phyloP scores from a whole-genome alignment of 2,113 vertebrate species.

The Bos javanicus region DNA sequence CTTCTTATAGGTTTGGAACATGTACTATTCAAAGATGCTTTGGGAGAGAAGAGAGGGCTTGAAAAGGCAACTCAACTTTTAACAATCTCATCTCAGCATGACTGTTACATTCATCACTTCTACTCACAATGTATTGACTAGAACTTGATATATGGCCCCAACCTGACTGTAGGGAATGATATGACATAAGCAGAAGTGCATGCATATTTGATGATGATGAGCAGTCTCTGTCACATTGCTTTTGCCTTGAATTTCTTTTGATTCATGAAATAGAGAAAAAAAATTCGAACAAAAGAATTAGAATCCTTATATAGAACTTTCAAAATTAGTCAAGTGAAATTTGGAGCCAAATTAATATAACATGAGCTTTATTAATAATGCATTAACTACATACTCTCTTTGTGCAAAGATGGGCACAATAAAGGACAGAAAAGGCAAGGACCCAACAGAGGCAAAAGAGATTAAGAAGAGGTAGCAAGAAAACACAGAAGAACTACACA shows the following conservation, averaged over 20 bases:
- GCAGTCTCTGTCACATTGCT: not conserved
- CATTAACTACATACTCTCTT: not conserved
- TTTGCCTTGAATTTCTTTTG: not conserved
- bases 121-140: not conserved
- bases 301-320: not conserved
- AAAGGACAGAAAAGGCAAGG: not conserved
- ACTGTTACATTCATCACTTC: not conserved
- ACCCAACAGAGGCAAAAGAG: not conserved
- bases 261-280: not conserved
- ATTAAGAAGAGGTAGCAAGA: not conserved
- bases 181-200: not conserved
- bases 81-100: not conserved
- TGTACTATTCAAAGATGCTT: not conserved
- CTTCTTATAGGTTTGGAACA: not conserved
- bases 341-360: not conserved
- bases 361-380: not conserved
- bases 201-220: not conserved
- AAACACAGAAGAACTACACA: not conserved
- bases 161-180: not conserved
- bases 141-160: not conserved
- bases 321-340: constrained; percentile 25
- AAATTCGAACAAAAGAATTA: not conserved
- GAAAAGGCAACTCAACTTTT: not conserved
- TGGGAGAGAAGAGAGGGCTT: not conserved
- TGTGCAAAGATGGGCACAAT: not conserved